A percentile compares a stretch with the other conserved stretches of the same genome.
Conservation (phyloP, 1,140 invertebrate genomes). For the Steinernema feltiae region DNA sequence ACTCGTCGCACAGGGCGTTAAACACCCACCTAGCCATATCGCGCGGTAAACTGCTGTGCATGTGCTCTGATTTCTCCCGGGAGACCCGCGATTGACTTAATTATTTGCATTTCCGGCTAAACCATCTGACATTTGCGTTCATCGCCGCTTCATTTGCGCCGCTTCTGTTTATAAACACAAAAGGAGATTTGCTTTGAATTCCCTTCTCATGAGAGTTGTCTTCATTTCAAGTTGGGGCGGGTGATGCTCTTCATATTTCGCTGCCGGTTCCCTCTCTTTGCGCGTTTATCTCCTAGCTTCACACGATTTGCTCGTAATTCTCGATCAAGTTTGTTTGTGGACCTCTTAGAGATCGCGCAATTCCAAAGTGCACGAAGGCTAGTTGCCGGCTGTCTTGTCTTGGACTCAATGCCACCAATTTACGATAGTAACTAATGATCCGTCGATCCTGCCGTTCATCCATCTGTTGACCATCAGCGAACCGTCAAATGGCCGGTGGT, state of each 20-base stretch:
- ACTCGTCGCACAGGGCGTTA: background rate
- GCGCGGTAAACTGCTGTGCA: background rate
- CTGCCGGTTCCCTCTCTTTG: background rate
- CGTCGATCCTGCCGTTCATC: slow-evolving; percentile 8
- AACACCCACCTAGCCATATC: background rate
- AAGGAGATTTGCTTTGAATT: background rate
- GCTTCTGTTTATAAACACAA: too few species aligned
- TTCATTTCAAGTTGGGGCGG: background rate
- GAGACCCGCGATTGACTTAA: background rate
- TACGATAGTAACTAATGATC: slow-evolving; percentile 3
- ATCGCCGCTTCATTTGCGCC: too few species aligned
- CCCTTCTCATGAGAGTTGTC: background rate
- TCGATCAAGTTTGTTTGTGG: background rate
- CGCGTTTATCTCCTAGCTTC: background rate
- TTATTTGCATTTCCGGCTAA: background rate
- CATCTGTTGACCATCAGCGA: slow-evolving; percentile 6
- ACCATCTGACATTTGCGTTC: too few species aligned
- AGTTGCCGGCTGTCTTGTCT: background rate
- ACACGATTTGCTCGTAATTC: background rate
- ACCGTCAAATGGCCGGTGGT: background rate
- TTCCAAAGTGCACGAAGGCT: background rate
- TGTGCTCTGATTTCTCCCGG: background rate
- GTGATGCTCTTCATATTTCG: background rate
- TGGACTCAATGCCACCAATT: background rate
- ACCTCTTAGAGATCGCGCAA: background rate